Base-by-base conservation (phyloP, 2,888 invertebrate genomes). In the Euzophera pinguis region DNA sequence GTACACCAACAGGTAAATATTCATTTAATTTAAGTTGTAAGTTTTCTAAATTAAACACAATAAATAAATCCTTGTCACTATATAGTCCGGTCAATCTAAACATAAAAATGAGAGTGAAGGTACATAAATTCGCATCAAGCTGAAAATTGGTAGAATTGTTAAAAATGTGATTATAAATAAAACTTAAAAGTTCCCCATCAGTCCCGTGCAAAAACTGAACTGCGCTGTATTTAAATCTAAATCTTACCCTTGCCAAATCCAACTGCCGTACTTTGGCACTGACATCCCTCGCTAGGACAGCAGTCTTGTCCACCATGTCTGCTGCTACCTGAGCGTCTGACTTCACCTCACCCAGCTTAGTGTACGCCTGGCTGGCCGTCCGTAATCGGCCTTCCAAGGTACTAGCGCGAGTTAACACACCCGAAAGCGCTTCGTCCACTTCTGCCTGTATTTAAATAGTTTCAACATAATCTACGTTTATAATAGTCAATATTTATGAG, bases 261-360 rank as follows among this genome's bases (percentile, higher is more conserved):
- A 99, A 84, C 54, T 97, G 95, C 8, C 98, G 92, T 12, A 99
- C 99, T 94, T 98, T 99, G 17, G 96, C 96, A 74, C 98, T 98
- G 52, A 99, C 99, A 77, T 96, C 97, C 69, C 97, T 96, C 0
- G 98, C 98, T 47, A 98, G 90, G 22, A 93, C 92, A 5, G 98
- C 97, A 0, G 99, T 98, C 71, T 94, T 94, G 32, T 94, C 92
- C 32, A 99, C 96, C 92, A 97, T 97, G 54, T 93, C 92, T 3
- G 95, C 93, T 29, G 99, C 92, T 61, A 95, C 94, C 61, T 94
- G 93, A 1, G 97, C 94, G 78, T 97, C 97, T 0, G 91, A 87
- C 72, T 94, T 94, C 10, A 97, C 93, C 16, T 94, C 89, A 61
- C 93, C 93, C n/a, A 98, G 90, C 69, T 95, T 95, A 1, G 95